These are phyloP conservation scores for Trissolcus brochymenae DNA, from an alignment of 2,888 invertebrate genomes.

Conservation along the genomic window DNA sequence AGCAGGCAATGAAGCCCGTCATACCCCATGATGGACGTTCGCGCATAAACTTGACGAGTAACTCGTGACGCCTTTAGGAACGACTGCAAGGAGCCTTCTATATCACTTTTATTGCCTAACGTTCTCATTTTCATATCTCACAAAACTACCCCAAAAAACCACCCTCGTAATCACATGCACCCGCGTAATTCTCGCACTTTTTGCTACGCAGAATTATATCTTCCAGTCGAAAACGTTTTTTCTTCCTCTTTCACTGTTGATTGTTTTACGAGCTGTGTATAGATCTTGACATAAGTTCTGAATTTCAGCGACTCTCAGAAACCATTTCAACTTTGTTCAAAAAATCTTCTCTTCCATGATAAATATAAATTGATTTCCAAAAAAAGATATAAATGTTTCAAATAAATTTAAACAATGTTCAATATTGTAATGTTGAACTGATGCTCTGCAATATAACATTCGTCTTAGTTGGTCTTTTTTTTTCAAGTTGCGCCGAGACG, in stretches of 20 bases:
- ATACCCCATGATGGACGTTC: slow-evolving; percentile 76
- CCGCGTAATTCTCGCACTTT: slow-evolving; percentile 29
- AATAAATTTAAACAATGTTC: not conserved
- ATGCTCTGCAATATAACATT: not conserved
- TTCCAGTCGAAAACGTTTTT: slow-evolving; percentile 7
- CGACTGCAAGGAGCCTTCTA: slow-evolving; percentile 75
- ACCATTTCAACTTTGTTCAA: too few species aligned
- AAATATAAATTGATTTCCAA: too few species aligned
- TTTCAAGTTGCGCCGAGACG: slow-evolving; percentile 35
- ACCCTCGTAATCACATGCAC: slow-evolving; percentile 49
- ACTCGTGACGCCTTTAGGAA: slow-evolving; percentile 76
- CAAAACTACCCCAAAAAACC: slow-evolving; percentile 69
- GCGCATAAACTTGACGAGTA: slow-evolving; percentile 76
- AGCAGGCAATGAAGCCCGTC: slow-evolving; percentile 76
- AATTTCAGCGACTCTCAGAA: too few species aligned
- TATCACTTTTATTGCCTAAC: slow-evolving; percentile 76
- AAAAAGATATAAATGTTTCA: not conserved
- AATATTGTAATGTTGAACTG: not conserved
- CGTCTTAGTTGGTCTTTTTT: slow-evolving; percentile 37
- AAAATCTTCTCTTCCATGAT: too few species aligned
- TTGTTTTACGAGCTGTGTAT: too few species aligned
- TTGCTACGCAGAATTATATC: slow-evolving; percentile 39
- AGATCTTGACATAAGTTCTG: too few species aligned
- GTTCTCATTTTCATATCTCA: slow-evolving; percentile 77
- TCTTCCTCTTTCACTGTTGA: too few species aligned